Evolutionary conservation across 1,140 invertebrate genomes (phyloP), one percentile per base, ranked within the genome.

Genomic region (Drosophila parvula): DNA sequence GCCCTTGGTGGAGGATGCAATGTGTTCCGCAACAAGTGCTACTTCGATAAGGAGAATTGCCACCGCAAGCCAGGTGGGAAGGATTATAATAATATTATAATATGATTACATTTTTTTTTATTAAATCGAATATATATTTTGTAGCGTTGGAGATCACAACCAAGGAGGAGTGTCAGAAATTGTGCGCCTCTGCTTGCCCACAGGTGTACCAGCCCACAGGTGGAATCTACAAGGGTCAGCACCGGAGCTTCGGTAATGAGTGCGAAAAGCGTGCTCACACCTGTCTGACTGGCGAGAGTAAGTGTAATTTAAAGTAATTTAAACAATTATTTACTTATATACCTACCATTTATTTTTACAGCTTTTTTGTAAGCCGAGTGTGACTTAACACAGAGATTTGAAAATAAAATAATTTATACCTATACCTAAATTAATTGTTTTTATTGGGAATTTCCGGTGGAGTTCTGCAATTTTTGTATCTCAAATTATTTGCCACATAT

Each of bases 21-120:
- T 50, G 82, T 88, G 0, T 86, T 88, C 22, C 82, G 82, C 1
- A 86, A 86, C 30, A 79, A 79, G 18, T 86, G 82, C 28, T 79
- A 41, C 30, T 86, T 88, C 10, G 63, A 79, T 14, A 73, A 88
- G 44, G 79, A 28, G 8, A 86, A 86, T 47, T 82, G 79, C 9
- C 30, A 45, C 14, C 77, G 77, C 14, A 65, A 53, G 43, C 81
- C 81, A 62, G 7, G 81, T 79, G 18, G 62, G 30, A 40, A 22
- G 12, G 1, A 32, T n/a, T n/a, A n/a, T n/a, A n/a, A n/a, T n/a
- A n/a, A n/a, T n/a, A n/a, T n/a, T n/a, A n/a, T 7, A 32, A 0
- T 5, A 16, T 16, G 1, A 16, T 16, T 8, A 22, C 1, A 30
- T 0, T 14, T 14, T 9, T 11, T 6, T 12, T n/a, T 14, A n/a